Evolutionary conservation across 2,797 vertebrate genomes (phyloP), one percentile per base, ranked within the genome.

Genomic region (Chloroceryle amazona): DNA sequence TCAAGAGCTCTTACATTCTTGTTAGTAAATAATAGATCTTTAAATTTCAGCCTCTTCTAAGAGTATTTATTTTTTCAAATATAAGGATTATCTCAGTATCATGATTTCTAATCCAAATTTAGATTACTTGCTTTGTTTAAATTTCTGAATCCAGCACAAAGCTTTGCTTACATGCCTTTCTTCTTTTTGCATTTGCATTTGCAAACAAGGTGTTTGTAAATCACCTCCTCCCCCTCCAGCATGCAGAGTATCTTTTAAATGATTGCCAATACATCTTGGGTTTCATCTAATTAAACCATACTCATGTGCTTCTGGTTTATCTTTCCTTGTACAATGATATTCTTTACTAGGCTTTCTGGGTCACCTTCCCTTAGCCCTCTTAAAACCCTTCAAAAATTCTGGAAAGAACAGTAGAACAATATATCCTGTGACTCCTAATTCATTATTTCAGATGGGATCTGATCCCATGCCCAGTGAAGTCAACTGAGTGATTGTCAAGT

Each of bases 61-160:
- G 23, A 62, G 8, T 35, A 63, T 42, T 29, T 1, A 16, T 13
- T 61, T 80, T 94, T 80, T 93, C 39, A 85, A 63, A 76, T 63
- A 63, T 37, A 91, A 79, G n/a, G 28, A 85, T 94, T 80, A 81
- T 61, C 33, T 80, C 37, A 61, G 26, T 67, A 71, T 89, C 67
- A 47, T n/a, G 74, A 61, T 73, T 97, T 91, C 71, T 52, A 90
- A 86, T 35, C 19, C 55, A 86, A 84, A 90, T 86, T 84, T 63
- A 60, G 13, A 66, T 89, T 70, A 67, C 41, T 70, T 90, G 3
- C 10, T 37, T 49, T 84, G 47, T 58, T 87, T 63, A 89, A 87
- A 33, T 19, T 89, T 81, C 21, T 14, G 22, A 81, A 60, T 74
- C 26, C 26, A 58, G n/a, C 39, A 71, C 26, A 89, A 76, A 81